These are phyloP conservation scores for Orycteropus afer DNA, from an alignment of 2,113 vertebrate genomes.

Conservation along the genomic window DNA sequence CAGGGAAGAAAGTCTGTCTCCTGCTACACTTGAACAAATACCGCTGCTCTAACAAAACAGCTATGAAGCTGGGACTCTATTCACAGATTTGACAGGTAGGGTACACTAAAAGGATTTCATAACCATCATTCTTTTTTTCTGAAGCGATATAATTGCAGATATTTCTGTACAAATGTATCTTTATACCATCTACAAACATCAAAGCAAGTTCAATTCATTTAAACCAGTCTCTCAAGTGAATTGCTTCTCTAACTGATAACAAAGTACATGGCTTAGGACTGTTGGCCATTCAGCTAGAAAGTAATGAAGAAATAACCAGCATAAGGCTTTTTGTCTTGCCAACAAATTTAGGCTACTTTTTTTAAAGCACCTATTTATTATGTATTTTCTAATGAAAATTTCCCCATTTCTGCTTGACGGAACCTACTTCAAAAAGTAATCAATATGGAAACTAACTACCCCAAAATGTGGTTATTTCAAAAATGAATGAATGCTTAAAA, in stretches of 20 bases:
- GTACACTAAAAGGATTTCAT: neutral
- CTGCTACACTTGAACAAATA: conserved; percentile 64
- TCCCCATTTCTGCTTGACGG: neutral
- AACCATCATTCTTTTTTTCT: conserved; percentile 10
- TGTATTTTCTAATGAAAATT: conserved; percentile 23
- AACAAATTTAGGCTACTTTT: neutral
- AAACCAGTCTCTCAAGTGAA: neutral
- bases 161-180: neutral
- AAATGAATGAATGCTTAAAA: conserved; percentile 1
- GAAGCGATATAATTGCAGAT: neutral
- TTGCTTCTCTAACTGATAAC: conserved; percentile 32
- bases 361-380: neutral
- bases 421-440: conserved; percentile 17
- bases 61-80: neutral
- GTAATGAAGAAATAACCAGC: neutral
- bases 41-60: conserved; percentile 39
- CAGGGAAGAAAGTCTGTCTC: conserved; percentile 56
- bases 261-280: neutral
- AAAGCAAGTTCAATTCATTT: conserved; percentile 12
- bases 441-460: neutral
- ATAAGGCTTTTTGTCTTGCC: neutral
- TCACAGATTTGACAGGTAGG: neutral
- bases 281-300: neutral
- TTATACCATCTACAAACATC: conserved; percentile 2
- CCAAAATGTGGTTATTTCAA: neutral